Evolutionary conservation across 1,140 invertebrate species (phyloP).

Genomic region (Diplogasteroides magnus): DNA sequence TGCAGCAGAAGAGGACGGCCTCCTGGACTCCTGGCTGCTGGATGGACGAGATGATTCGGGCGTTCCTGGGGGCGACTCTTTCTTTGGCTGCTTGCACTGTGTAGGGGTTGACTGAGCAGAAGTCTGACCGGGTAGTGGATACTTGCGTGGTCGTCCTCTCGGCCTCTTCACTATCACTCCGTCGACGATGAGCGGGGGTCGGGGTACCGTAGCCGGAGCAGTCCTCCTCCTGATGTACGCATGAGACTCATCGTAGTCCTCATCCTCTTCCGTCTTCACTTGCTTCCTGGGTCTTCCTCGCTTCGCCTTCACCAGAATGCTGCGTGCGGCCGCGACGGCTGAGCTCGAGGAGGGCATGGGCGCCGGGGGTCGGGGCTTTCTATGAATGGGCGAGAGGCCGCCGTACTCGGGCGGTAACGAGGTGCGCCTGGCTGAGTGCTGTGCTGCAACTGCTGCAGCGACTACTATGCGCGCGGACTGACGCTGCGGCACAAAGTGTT

Average conservation of each 20-base stretch:
- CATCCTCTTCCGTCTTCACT: not conserved
- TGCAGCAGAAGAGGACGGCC: not conserved
- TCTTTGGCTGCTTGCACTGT: too few relatives aligned
- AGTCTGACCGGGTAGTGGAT: not conserved
- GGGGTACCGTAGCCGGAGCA: too few relatives aligned
- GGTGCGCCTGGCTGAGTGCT: not conserved
- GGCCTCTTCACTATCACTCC: slow-evolving; percentile 10
- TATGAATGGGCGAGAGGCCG: not conserved
- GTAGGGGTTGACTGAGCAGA: not conserved
- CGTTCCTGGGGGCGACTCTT: too few relatives aligned
- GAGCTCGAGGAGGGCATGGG: not conserved
- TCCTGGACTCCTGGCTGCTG: too few relatives aligned
- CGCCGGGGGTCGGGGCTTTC: not conserved
- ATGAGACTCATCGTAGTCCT: not conserved
- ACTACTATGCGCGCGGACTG: not conserved
- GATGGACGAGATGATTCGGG: too few relatives aligned
- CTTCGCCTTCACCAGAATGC: not conserved
- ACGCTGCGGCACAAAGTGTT: not conserved
- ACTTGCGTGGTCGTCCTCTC: slow-evolving; percentile 3
- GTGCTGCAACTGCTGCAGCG: too few relatives aligned
- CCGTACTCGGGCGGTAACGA: too few relatives aligned
- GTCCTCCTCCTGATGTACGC: slow-evolving; percentile 1
- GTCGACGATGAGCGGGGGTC: not conserved
- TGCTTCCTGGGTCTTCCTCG: not conserved
- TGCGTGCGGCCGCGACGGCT: not conserved